Percentiles rank a stretch among this genome's conserved stretches.
These are phyloP conservation scores for Hestina assimilis DNA, from an alignment of 1,140 invertebrate species.

Conservation along the genomic window DNA sequence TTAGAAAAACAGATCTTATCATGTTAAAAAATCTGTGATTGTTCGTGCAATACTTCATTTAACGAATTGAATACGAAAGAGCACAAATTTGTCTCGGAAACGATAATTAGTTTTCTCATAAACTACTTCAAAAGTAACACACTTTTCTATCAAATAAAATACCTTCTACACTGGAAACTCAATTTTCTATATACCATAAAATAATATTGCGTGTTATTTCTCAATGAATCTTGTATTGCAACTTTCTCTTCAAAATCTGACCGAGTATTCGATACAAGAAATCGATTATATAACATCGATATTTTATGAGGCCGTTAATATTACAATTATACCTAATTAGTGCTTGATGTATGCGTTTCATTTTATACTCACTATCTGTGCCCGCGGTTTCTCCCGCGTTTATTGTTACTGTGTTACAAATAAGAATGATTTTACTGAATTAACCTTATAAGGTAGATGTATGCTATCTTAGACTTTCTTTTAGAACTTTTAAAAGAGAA, in stretches of 20 bases:
- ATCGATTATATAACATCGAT: constrained; percentile 23
- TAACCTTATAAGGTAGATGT: too few species aligned
- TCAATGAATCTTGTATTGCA: constrained; percentile 14
- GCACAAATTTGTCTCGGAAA: too few species aligned
- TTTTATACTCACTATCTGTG: neutral
- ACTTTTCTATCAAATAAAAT: neutral
- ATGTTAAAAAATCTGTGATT: too few species aligned
- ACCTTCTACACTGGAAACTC: neutral
- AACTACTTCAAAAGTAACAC: neutral
- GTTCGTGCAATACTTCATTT: too few species aligned
- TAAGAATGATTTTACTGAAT: too few species aligned
- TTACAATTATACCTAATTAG: constrained; percentile 23
- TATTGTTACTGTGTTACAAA: too few species aligned
- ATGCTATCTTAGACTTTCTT: too few species aligned
- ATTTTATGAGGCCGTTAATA: constrained; percentile 13
- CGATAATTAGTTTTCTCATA: too few species aligned
- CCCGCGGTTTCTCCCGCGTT: too few species aligned
- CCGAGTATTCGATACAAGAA: constrained; percentile 18
- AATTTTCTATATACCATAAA: constrained; percentile 10
- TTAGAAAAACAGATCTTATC: too few species aligned
- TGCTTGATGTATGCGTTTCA: constrained; percentile 2
- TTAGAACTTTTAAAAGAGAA: too few species aligned
- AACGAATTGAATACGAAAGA: too few species aligned
- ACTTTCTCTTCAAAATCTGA: constrained; percentile 26
- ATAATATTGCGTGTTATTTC: constrained; percentile 20